Conservation (phyloP, 2,113 vertebrate species). For the human region GRCh38 chr14:80667001-80667500, state of each 20-base stretch:
- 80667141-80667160: not conserved
- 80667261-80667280: not conserved
- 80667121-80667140: not conserved
- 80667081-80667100: not conserved
- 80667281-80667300: not conserved
- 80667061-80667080: too few relatives aligned
- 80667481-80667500: not conserved
- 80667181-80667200: not conserved
- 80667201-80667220: not conserved
- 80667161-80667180: not conserved
- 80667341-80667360: not conserved
- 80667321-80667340: not conserved
- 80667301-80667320: not conserved
- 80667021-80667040: not conserved
- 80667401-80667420: not conserved
- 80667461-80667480: not conserved
- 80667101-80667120: not conserved
- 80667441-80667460: not conserved
- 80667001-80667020: not conserved
- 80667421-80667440: not conserved
- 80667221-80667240: not conserved
- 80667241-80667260: not conserved
- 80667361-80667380: not conserved
- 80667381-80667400: not conserved
- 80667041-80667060: not conserved